Conservation (phyloP, 2,797 vertebrate species). For the Erpetoichthys calabaricus region DNA sequence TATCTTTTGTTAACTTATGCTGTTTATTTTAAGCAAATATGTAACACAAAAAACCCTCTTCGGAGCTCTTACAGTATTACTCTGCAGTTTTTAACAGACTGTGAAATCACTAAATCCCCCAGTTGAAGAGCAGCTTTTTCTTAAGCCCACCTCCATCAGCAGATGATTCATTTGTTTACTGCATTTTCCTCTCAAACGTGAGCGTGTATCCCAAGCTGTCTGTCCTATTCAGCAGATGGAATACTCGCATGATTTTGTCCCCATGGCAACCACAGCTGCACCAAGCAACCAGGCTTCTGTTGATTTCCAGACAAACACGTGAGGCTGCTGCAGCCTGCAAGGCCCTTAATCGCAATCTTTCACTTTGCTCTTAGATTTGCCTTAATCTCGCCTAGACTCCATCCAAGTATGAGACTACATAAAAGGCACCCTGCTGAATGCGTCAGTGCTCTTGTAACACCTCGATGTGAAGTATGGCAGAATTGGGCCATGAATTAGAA, state of each 20-base stretch:
- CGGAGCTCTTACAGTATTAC: not conserved
- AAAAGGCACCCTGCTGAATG: not conserved
- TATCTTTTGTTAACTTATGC: too few relatives aligned
- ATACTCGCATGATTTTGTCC: constrained; percentile 30
- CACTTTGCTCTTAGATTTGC: constrained; percentile 17
- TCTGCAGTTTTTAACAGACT: not conserved
- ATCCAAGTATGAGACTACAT: not conserved
- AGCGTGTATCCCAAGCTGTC: constrained; percentile 22
- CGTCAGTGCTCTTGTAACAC: not conserved
- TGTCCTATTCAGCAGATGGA: constrained; percentile 36
- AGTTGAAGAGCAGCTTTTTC: constrained; percentile 17
- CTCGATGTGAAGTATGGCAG: not conserved
- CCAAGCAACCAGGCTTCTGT: constrained; percentile 23
- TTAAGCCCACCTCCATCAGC: constrained; percentile 15
- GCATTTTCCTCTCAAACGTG: constrained; percentile 23
- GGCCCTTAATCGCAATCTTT: constrained; percentile 13
- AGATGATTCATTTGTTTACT: constrained; percentile 26
- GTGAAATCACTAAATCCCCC: constrained; percentile 5
- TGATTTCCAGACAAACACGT: constrained; percentile 28
- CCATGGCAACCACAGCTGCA: constrained; percentile 35
- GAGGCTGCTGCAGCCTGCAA: constrained; percentile 23
- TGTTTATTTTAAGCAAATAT: too few relatives aligned
- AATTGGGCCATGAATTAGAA: too few relatives aligned
- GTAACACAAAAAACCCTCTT: too few relatives aligned
- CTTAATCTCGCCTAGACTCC: constrained; percentile 11